Percentiles rank a stretch among this genome's conserved stretches.
These are phyloP conservation scores for Mungos mungo DNA, from an alignment of 2,113 vertebrate species.

Conservation along the genomic window DNA sequence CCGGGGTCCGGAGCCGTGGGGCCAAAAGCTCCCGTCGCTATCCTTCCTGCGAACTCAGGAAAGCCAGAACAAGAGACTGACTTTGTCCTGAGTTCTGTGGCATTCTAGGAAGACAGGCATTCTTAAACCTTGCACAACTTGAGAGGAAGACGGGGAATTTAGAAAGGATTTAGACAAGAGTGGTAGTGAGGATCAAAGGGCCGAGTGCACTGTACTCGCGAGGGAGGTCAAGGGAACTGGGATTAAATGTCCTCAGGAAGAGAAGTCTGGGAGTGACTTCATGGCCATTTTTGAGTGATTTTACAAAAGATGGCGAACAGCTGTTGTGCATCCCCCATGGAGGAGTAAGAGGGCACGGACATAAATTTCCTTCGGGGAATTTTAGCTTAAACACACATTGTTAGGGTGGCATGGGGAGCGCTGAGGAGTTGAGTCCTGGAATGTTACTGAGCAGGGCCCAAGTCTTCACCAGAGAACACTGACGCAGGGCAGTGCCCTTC, in stretches of 20 bases:
- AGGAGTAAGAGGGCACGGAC: not conserved
- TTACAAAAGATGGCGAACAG: conserved; percentile 40
- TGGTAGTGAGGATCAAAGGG: not conserved
- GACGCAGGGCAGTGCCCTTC: not conserved
- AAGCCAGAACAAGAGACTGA: not conserved
- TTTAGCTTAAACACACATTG: not conserved
- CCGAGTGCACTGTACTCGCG: not conserved
- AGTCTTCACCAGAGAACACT: not conserved
- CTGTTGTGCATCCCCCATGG: not conserved
- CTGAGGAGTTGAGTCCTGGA: not conserved
- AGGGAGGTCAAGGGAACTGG: not conserved
- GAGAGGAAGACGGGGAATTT: not conserved
- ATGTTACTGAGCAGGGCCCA: not conserved
- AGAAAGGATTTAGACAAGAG: not conserved
- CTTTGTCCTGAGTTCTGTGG: not conserved
- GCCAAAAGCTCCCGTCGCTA: not conserved
- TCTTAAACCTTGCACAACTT: not conserved
- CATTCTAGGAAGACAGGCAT: not conserved
- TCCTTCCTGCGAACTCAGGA: not conserved
- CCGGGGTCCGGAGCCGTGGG: not conserved
- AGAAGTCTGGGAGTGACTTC: not conserved
- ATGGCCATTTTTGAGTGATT: not conserved
- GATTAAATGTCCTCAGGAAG: not conserved
- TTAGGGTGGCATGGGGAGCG: not conserved
- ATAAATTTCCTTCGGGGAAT: conserved; percentile 15